A percentile compares a stretch with the other conserved stretches of the same genome.
Evolutionary conservation across 1,140 invertebrate species (phyloP).

Genomic region (Marisa cornuarietis): DNA sequence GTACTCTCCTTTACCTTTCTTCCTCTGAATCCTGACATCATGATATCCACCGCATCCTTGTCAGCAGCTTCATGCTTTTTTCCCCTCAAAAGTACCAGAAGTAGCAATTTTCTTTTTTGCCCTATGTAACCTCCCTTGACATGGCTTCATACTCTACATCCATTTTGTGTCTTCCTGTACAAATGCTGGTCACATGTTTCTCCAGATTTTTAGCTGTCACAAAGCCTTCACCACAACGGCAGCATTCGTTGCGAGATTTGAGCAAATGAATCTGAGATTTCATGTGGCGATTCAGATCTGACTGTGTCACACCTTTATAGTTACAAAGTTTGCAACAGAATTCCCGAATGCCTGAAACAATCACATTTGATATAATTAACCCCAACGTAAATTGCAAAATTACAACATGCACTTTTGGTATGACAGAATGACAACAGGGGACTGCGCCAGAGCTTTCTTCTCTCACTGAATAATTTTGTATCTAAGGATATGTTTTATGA

Average conservation of each 20-base stretch:
- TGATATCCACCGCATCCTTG: neutral
- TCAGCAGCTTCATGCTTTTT: neutral
- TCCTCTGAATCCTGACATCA: constrained; percentile 5
- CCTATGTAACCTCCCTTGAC: neutral
- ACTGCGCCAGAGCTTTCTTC: too few species aligned
- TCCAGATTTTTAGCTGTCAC: constrained; percentile 61
- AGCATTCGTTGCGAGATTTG: constrained; percentile 62
- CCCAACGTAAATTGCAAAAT: too few species aligned
- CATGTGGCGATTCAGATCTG: constrained; percentile 69
- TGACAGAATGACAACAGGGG: too few species aligned
- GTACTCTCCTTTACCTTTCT: neutral
- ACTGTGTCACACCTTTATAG: constrained; percentile 70
- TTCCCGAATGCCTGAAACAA: constrained; percentile 66
- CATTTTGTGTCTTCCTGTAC: constrained; percentile 40
- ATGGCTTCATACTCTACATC: constrained; percentile 10
- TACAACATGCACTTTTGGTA: too few species aligned
- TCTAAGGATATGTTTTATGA: too few species aligned
- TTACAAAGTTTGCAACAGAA: constrained; percentile 69
- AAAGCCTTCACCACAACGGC: constrained; percentile 64
- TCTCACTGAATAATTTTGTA: too few species aligned
- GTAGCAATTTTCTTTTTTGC: neutral
- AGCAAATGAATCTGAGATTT: constrained; percentile 69
- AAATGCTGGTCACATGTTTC: constrained; percentile 56
- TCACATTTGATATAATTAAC: neutral
- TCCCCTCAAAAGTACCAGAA: too few species aligned